phyloP scores from a whole-genome alignment of 2,797 vertebrate genomes.

The Manis crassicaudata region DNA sequence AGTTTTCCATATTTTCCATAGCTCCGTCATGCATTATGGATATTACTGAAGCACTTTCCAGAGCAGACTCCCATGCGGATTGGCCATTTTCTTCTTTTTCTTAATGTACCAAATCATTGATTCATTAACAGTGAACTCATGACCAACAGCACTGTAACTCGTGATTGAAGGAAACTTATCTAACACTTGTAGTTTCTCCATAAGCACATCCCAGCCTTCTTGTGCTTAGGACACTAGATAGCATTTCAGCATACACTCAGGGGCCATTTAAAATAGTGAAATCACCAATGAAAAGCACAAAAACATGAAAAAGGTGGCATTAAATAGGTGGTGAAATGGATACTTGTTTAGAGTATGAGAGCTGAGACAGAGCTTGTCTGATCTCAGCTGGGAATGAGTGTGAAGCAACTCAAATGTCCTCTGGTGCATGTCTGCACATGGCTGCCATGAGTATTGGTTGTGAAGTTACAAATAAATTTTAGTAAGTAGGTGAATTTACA shows the following conservation, averaged over 20 bases:
- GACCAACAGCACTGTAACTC: neutral
- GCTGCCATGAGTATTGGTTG: neutral
- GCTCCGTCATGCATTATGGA: neutral
- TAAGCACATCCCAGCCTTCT: neutral
- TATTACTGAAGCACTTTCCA: neutral
- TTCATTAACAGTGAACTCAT: neutral
- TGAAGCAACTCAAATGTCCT: neutral
- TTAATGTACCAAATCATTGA: neutral
- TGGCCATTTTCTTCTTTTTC: neutral
- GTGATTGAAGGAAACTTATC: neutral
- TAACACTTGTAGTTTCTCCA: neutral
- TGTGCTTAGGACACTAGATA: neutral
- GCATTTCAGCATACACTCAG: neutral
- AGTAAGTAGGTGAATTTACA: neutral
- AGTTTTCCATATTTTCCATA: neutral
- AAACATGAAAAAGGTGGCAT: neutral
- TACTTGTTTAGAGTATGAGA: neutral
- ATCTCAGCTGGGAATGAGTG: neutral
- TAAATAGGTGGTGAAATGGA: neutral
- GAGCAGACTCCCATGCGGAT: neutral
- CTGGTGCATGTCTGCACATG: neutral
- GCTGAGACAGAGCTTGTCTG: neutral
- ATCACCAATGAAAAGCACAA: neutral
- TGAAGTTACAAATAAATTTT: neutral
- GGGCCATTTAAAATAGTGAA: neutral